A percentile compares a stretch with the other conserved stretches of the same genome.
Evolutionary conservation across 2,113 vertebrate genomes (phyloP).

Genomic region (Alouatta palliata): DNA sequence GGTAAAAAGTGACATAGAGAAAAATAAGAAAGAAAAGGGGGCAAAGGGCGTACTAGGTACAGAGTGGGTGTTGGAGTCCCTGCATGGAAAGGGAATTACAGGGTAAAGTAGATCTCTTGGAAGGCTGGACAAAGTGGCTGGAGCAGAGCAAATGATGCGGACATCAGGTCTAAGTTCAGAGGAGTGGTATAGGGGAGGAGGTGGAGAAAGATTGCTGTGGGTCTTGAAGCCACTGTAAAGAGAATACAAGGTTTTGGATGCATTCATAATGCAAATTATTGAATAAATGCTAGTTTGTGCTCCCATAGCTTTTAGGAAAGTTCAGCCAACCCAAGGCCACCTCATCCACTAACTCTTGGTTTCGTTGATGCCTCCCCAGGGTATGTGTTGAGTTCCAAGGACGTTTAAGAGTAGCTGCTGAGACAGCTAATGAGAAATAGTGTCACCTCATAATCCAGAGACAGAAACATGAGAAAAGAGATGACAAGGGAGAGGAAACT

Average conservation of each 20-base stretch:
- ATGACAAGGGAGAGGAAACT: not conserved
- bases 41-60: fast-evolving
- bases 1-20: not conserved
- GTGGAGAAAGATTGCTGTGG: fast-evolving
- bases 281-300: not conserved
- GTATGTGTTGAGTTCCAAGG: not conserved
- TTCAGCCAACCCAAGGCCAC: not conserved
- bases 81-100: not conserved
- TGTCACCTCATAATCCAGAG: not conserved
- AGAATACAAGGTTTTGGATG: not conserved
- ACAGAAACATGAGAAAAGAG: not conserved
- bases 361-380: not conserved
- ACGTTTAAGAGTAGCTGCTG: not conserved
- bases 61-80: not conserved
- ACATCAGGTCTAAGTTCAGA: not conserved
- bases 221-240: not conserved
- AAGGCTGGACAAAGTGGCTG: not conserved
- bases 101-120: too few species aligned
- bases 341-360: not conserved
- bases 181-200: not conserved
- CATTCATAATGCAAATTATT: not conserved
- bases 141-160: fast-evolving
- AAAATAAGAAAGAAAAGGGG: not conserved
- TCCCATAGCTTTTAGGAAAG: not conserved
- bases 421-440: not conserved